Base-by-base conservation (phyloP, 2,797 vertebrate species). In the Acanthis flammea region DNA sequence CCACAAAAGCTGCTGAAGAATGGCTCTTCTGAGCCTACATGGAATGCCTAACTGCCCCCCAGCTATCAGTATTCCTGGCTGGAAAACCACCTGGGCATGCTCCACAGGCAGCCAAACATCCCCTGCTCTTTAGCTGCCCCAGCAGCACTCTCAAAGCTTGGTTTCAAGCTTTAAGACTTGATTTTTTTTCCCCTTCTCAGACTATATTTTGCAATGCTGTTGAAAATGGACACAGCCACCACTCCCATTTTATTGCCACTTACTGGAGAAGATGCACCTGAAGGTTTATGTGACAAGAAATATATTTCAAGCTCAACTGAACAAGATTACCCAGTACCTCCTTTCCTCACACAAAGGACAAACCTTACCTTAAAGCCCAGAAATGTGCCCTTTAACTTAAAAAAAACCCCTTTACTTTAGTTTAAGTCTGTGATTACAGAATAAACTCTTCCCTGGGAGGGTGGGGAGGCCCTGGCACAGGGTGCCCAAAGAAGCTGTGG, bases 1-100 rank as follows among this genome's bases (percentile, higher is more conserved):
- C 72, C 78, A 93, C 82, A 90, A 94, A 89, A 94, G 53, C 76
- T 45, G 63, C 45, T 93, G 82, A 85, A 55, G 37, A 86, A 88
- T 50, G 70, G 81, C 58, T 87, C 75, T 79, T 75, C 70, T 77
- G 73, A 96, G 82, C 90, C 80, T 54, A 31, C 0, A 75, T 31
- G 63, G 91, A 92, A 88, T 50, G 73, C 48, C 11, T 60, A 62
- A 86, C 70, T 47, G 48, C 45, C 48, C 50, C 28, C 51, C 25
- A 27, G 44, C 35, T 84, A 60, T 78, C 86, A 24, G 50, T 88
- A 21, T 86, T 67, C 87, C 84, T 35, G 60, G 81, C 48, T 65
- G 73, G 88, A 61, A 77, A 79, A 73, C 14, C 67, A 83, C 28
- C 61, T 27, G 58, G 61, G 50, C 30, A 71, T 2, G 35, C 33